phyloP scores from a whole-genome alignment of 2,888 invertebrate genomes.

The Cheilosia grossa region DNA sequence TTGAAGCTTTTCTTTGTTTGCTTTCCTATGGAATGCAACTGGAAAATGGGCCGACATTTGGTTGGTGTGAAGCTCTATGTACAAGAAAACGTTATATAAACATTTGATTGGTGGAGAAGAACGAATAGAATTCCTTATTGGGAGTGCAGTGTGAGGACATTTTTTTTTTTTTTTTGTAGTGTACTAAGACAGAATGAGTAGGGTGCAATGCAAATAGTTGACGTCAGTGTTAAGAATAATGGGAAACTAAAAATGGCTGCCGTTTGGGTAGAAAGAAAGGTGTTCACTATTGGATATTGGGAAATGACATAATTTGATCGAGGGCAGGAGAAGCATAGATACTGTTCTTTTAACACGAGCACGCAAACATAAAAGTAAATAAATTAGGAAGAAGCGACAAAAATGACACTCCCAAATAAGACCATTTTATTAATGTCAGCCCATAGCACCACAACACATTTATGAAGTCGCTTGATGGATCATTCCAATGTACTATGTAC shows the following conservation, averaged over 20 bases:
- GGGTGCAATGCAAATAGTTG: neutral
- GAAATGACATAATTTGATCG: neutral
- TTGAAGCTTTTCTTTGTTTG: constrained; percentile 49
- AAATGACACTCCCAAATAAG: too few species aligned
- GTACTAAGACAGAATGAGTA: neutral
- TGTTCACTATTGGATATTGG: neutral
- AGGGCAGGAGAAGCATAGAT: neutral
- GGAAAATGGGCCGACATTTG: constrained; percentile 48
- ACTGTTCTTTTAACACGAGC: neutral
- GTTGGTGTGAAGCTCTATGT: constrained; percentile 59
- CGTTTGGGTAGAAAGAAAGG: neutral
- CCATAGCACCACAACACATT: too few species aligned
- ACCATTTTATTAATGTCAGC: too few species aligned
- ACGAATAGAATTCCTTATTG: constrained; percentile 42
- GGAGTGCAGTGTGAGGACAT: constrained; percentile 20
- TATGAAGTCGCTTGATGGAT: too few species aligned
- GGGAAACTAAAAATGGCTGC: constrained; percentile 40
- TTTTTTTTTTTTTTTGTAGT: neutral
- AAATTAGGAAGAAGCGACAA: too few species aligned
- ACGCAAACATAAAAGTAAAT: too few species aligned
- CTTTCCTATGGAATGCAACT: constrained; percentile 56
- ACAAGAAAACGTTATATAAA: constrained; percentile 55
- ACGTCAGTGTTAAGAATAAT: neutral
- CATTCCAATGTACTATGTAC: too few species aligned
- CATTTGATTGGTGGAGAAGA: constrained; percentile 58